Percentiles rank a stretch among this genome's conserved stretches.
phyloP scores from a whole-genome alignment of 2,797 vertebrate genomes.

The Neoniphon sammara region DNA sequence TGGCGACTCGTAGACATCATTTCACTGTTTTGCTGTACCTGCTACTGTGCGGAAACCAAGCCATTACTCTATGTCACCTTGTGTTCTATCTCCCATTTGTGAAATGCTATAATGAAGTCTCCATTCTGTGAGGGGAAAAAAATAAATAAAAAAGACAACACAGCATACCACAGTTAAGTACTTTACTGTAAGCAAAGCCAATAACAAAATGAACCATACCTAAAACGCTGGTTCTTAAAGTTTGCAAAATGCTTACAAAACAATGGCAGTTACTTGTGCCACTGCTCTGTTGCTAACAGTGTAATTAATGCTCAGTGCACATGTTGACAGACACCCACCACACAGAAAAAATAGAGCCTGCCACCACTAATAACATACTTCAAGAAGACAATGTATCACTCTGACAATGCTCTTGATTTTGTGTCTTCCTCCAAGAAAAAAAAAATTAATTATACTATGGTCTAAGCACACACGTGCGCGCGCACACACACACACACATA shows the following conservation, averaged over 20 bases:
- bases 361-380: slow-evolving; percentile 57
- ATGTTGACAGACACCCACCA: slow-evolving; percentile 44
- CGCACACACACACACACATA: slow-evolving; percentile 19
- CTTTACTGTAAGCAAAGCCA: slow-evolving; percentile 20
- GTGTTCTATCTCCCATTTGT: slow-evolving; percentile 71
- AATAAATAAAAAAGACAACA: too few species aligned
- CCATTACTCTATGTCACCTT: slow-evolving; percentile 80
- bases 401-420: slow-evolving; percentile 41
- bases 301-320: slow-evolving; percentile 55
- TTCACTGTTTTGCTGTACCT: slow-evolving; percentile 79
- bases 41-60: slow-evolving; percentile 70
- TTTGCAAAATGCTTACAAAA: slow-evolving; percentile 20
- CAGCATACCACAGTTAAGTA: slow-evolving; percentile 20
- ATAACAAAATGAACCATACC: slow-evolving; percentile 1
- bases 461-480: slow-evolving; percentile 3
- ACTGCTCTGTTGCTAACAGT: slow-evolving; percentile 26
- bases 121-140: slow-evolving; percentile 23
- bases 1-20: slow-evolving; percentile 69
- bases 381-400: slow-evolving; percentile 46
- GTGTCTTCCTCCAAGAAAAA: slow-evolving; percentile 26
- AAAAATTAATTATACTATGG: slow-evolving; percentile 8
- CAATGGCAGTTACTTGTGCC: slow-evolving; percentile 13
- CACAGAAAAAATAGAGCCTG: slow-evolving; percentile 35
- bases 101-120: slow-evolving; percentile 71
- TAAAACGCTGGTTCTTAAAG: slow-evolving; percentile 23